Evolutionary conservation across 2,888 invertebrate genomes (phyloP).

Genomic region (Drosophila lutescens): DNA sequence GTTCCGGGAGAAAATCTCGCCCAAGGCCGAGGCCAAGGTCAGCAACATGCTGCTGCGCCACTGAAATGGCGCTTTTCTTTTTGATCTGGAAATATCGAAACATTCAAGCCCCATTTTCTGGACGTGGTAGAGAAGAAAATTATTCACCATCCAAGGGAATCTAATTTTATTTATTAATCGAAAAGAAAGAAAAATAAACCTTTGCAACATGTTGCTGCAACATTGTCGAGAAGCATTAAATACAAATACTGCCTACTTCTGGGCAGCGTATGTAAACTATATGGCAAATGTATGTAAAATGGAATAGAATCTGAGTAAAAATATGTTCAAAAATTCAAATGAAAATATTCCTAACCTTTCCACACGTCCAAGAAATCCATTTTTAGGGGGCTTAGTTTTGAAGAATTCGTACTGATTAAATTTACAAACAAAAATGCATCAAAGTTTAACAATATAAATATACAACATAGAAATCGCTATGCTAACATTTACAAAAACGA

Average conservation of each 20-base stretch:
- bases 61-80: slow-evolving; percentile 13
- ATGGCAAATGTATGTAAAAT: neutral
- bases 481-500: slow-evolving; percentile 42
- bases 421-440: slow-evolving; percentile 46
- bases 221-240: neutral
- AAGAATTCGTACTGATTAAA: slow-evolving; percentile 73
- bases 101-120: slow-evolving; percentile 11
- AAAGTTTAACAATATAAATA: slow-evolving; percentile 52
- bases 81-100: slow-evolving; percentile 9
- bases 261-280: slow-evolving; percentile 24
- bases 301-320: no score
- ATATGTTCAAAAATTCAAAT: no score
- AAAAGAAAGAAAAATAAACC: neutral
- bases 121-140: neutral
- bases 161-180: neutral
- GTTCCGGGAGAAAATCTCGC: slow-evolving; percentile 71
- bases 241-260: slow-evolving; percentile 57
- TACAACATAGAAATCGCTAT: slow-evolving; percentile 38
- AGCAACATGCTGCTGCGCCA: slow-evolving; percentile 68
- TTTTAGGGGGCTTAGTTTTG: slow-evolving; percentile 32
- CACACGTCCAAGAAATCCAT: slow-evolving; percentile 8
- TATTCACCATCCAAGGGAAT: neutral
- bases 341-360: no score
- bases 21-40: slow-evolving; percentile 57
- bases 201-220: slow-evolving; percentile 22